Evolutionary conservation across 2,797 vertebrate species (phyloP), one percentile per base, ranked within the genome.

Genomic region (Steatocranus sp.): DNA sequence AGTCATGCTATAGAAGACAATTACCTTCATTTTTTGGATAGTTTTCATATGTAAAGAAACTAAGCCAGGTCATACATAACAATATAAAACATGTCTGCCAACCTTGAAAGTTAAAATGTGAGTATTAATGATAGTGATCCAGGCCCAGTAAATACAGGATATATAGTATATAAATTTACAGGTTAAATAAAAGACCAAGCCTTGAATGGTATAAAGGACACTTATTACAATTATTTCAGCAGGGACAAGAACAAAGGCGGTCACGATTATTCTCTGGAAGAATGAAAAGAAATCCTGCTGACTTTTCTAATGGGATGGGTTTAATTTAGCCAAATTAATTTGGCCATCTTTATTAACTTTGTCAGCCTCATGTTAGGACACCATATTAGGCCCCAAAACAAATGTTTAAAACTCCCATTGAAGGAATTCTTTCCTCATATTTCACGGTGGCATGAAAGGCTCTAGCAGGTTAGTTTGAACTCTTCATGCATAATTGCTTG

Each of bases 361-460:
- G 25, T 78, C n/a, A 53, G 34, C 12, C 5, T 38, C 56, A 5
- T 53, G 7, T 61, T 61, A 80, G 20, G n/a, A 23, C 51, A 53
- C 12, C 23, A 54, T 27, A 83, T 7, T 23, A 41, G 11, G 58
- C 5, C 41, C 56, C 80, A 73, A 75, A 32, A 58, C 56, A 78
- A 27, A 83, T 76, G 27, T 12, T 15, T 79, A 53, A 76, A 79
- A 46, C 23, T 27, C 23, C 66, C 32, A 32, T 75, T 32, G 78
- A 70, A 63, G 30, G 14, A 51, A 80, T 85, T 49, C 32, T 78
- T 46, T 81, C 75, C 46, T 86, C 78, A 76, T 83, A 81, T 88
- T 84, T 90, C 51, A 85, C 63, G 81, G 70, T 84, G 83, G 80
- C 75, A 81, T 84, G 76, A 82, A 83, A 83, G 51, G 78, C 30